Evolutionary conservation across 2,797 vertebrate species (phyloP).

Genomic region (Urophycis tenuis): DNA sequence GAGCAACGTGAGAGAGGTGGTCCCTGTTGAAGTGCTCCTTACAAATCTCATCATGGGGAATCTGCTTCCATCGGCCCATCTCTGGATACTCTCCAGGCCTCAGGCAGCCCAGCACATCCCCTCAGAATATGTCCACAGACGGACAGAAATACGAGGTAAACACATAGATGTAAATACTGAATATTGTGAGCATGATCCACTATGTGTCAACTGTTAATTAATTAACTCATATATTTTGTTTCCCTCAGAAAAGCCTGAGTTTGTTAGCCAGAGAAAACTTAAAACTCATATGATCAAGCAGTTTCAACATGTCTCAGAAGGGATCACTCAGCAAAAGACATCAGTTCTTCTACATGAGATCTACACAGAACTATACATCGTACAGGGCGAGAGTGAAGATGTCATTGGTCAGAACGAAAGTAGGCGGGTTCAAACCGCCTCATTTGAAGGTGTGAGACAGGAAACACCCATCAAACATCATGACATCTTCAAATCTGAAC

Average conservation of each 20-base stretch:
- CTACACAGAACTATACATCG: constrained; percentile 52
- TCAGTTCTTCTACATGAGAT: constrained; percentile 36
- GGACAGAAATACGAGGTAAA: constrained; percentile 47
- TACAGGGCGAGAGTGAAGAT: constrained; percentile 36
- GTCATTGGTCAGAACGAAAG: constrained; percentile 16
- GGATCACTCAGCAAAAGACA: constrained; percentile 21
- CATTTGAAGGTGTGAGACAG: constrained; percentile 30
- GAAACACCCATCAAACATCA: constrained; percentile 36
- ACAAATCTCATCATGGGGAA: constrained; percentile 42
- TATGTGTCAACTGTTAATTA: background rate
- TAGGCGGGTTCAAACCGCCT: constrained; percentile 22
- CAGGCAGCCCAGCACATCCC: constrained; percentile 1
- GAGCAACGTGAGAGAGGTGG: constrained; percentile 16
- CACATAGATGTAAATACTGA: background rate
- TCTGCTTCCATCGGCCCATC: constrained; percentile 30
- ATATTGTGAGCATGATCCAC: background rate
- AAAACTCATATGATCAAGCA: constrained; percentile 27
- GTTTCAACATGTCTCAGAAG: constrained; percentile 31
- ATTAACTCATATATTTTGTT: background rate
- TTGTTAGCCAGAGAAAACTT: constrained; percentile 8
- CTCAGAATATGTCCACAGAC: constrained; percentile 5
- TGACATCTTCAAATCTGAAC: constrained; percentile 28
- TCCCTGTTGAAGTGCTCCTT: constrained; percentile 34
- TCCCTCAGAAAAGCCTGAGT: constrained; percentile 35
- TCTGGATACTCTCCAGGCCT: constrained; percentile 41